Conservation (phyloP, 2,888 invertebrate species). For the Diadegma fenestrale region DNA sequence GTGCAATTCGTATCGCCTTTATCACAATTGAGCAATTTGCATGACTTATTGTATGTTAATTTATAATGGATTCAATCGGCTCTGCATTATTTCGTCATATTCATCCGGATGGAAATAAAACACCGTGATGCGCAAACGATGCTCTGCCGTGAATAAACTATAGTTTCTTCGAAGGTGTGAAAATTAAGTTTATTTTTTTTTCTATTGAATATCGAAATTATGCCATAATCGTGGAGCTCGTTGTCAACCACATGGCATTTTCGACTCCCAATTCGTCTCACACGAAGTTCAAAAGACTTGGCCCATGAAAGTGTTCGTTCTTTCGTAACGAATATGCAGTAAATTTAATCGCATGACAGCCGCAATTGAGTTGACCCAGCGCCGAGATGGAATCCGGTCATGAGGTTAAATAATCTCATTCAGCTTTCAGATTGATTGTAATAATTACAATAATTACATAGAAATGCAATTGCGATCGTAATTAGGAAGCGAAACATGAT, state of each 20-base stretch:
- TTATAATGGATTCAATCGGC: not conserved
- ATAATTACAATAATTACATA: not conserved
- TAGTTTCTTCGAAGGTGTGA: not conserved
- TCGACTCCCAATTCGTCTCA: too few species aligned
- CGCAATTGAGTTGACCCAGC: too few species aligned
- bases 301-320: too few species aligned
- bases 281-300: too few species aligned
- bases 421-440: not conserved
- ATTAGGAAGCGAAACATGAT: not conserved
- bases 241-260: too few species aligned
- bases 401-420: not conserved
- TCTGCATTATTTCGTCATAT: conserved; percentile 3
- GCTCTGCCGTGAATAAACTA: not conserved
- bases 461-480: not conserved
- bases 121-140: not conserved
- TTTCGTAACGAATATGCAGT: too few species aligned
- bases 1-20: conserved; percentile 43
- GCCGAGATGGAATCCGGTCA: not conserved
- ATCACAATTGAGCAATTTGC: conserved; percentile 28
- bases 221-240: too few species aligned
- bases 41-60: conserved; percentile 54
- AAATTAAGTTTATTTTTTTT: not conserved
- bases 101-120: conserved; percentile 2
- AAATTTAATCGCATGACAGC: too few species aligned
- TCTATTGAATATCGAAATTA: not conserved